Evolutionary conservation across 1,140 invertebrate genomes (phyloP).

Genomic region (Dendroctonus ponderosae): DNA sequence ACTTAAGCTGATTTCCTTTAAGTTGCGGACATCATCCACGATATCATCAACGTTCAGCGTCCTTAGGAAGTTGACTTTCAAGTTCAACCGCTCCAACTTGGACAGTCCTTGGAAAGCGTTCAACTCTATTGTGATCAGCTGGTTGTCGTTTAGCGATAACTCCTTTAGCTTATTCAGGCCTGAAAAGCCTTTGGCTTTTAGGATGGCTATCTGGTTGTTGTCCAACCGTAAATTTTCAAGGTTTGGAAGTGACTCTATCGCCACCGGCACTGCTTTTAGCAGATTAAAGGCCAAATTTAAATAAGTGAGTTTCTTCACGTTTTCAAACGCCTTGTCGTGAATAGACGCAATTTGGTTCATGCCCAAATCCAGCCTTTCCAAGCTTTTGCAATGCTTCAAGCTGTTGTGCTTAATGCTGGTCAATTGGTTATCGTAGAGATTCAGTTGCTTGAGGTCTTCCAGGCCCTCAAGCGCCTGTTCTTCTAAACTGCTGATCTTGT

Average conservation of each 20-base stretch:
- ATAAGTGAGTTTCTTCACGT: conserved; percentile 6
- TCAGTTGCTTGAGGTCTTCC: conserved; percentile 23
- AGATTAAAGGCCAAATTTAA: conserved; percentile 32
- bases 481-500: conserved; percentile 31
- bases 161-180: conserved; percentile 21
- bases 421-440: conserved; percentile 34
- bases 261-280: conserved; percentile 16
- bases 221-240: conserved; percentile 26
- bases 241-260: conserved; percentile 20
- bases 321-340: conserved; percentile 21
- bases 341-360: conserved; percentile 34
- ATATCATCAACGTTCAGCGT: conserved; percentile 23
- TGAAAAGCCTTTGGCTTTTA: conserved; percentile 16
- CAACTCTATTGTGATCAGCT: conserved; percentile 8
- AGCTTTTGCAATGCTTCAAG: conserved; percentile 17
- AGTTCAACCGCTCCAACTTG: conserved; percentile 25
- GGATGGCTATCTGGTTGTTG: conserved; percentile 26
- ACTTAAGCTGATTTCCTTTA: conserved; percentile 22
- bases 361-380: conserved; percentile 35
- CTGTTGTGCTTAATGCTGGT: conserved; percentile 13
- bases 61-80: conserved; percentile 32
- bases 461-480: conserved; percentile 23
- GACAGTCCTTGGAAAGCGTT: conserved; percentile 14
- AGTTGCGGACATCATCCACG: conserved; percentile 3
- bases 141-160: conserved; percentile 25